A percentile compares a stretch with the other conserved stretches of the same genome.
Conservation (phyloP, 2,113 vertebrate genomes). For the Eclectus roratus region DNA sequence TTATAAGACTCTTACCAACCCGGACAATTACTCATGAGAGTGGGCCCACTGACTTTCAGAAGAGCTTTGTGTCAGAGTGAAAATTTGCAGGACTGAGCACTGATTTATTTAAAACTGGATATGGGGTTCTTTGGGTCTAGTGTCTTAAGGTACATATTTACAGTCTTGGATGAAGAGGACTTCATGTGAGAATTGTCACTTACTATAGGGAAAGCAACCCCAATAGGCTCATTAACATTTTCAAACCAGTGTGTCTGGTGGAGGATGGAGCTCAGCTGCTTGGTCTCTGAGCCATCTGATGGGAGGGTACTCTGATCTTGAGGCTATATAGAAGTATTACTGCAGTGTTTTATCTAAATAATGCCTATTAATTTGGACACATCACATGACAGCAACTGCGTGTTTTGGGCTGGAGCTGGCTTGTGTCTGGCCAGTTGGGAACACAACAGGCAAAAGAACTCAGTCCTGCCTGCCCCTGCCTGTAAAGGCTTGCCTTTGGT, state of each 20-base stretch:
- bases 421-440: constrained; percentile 27
- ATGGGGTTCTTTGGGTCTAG: not conserved
- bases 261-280: not conserved
- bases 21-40: not conserved
- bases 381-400: not conserved
- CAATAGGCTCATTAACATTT: not conserved
- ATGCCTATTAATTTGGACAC: not conserved
- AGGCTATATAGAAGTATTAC: not conserved
- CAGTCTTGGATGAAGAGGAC: not conserved
- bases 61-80: not conserved
- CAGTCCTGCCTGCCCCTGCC: constrained; percentile 4
- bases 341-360: not conserved
- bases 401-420: constrained; percentile 7
- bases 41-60: not conserved
- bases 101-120: not conserved
- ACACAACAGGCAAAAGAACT: not conserved
- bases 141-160: not conserved
- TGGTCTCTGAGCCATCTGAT: not conserved
- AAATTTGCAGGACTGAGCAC: not conserved
- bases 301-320: not conserved
- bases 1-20: not conserved
- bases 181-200: not conserved
- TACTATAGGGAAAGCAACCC: not conserved
- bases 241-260: not conserved
- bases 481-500: not conserved